Percentiles rank a stretch among this genome's conserved stretches.
phyloP scores from a whole-genome alignment of 2,113 vertebrate genomes.

The Nerophis lumbriciformis region DNA sequence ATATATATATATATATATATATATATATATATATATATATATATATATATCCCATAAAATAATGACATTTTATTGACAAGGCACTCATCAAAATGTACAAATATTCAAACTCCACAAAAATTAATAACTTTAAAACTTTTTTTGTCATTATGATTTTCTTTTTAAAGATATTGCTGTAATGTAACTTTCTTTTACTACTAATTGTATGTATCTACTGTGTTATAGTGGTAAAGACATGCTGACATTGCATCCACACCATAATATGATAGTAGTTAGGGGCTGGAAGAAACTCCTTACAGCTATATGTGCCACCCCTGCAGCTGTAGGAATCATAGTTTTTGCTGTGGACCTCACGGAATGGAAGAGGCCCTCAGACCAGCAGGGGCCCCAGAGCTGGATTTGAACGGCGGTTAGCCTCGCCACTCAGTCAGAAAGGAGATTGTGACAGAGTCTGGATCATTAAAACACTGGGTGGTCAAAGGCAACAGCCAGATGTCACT shows the following conservation, averaged over 20 bases:
- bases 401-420: conserved; percentile 63
- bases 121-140: too few relatives aligned
- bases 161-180: too few relatives aligned
- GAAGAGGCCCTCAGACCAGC: conserved; percentile 21
- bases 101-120: too few relatives aligned
- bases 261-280: neutral
- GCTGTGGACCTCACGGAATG: conserved; percentile 7
- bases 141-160: too few relatives aligned
- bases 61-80: too few relatives aligned
- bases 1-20: too few relatives aligned
- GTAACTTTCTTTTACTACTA: too few relatives aligned
- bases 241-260: neutral
- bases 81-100: too few relatives aligned
- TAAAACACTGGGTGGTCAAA: conserved; percentile 77
- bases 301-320: neutral
- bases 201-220: too few relatives aligned
- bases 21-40: too few relatives aligned
- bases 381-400: conserved; percentile 27
- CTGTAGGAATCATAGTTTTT: conserved; percentile 2
- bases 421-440: conserved; percentile 63
- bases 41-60: too few relatives aligned
- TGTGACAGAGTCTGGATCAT: conserved; percentile 79
- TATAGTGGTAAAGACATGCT: too few relatives aligned
- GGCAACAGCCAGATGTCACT: conserved; percentile 72
- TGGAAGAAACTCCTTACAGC: conserved; percentile 11